Evolutionary conservation across 64 coral and sea anemone genomes (phyloP), one percentile per base, ranked within the genome.

Genomic region (Montipora foliosa): DNA sequence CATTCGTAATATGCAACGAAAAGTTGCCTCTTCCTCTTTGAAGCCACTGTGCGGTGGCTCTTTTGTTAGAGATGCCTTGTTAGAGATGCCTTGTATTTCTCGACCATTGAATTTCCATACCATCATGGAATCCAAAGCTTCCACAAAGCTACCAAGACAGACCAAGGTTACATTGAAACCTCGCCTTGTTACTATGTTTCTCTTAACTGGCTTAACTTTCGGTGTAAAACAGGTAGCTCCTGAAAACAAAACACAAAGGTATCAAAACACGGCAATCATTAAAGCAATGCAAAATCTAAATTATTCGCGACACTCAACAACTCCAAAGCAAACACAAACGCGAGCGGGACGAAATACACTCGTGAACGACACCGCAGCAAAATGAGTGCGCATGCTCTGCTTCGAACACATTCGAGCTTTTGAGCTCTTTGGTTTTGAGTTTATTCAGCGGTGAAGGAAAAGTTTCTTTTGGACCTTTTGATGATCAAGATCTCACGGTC

Each of bases 141-240:
- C 5, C 8, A 86, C 82, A 14, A 21, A 21, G 0, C 66, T 64
- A 50, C 82, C 82, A 50, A 86, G 19, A 51, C 82, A 86, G 1
- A 67, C 46, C 66, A 86, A 86, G 8, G 82, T 86, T 14, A 70
- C 66, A 71, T 21, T 50, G 82, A 64, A 70, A 71, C 82, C 82
- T 71, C 4, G 9, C 6, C 46, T 86, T 47, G 62, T 86, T 12
- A 86, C 46, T 67, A 86, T 67, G 66, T 21, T 22, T 62, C 16
- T 6, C 0, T 10, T 44, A 46, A 48, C 44, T 71, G 82, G 62
- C 17, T 50, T 70, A 46, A 86, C 7, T 16, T 69, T n/a, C 6
- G 82, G 66, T 2, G 15, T 6, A 4, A 50, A 47, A 12, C 16
- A 67, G 71, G 44, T 8, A 47, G 68, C 16, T 19, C 62, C 66